These are phyloP conservation scores for Dysdera silvatica DNA, from an alignment of 1,140 invertebrate species.

Conservation along the genomic window DNA sequence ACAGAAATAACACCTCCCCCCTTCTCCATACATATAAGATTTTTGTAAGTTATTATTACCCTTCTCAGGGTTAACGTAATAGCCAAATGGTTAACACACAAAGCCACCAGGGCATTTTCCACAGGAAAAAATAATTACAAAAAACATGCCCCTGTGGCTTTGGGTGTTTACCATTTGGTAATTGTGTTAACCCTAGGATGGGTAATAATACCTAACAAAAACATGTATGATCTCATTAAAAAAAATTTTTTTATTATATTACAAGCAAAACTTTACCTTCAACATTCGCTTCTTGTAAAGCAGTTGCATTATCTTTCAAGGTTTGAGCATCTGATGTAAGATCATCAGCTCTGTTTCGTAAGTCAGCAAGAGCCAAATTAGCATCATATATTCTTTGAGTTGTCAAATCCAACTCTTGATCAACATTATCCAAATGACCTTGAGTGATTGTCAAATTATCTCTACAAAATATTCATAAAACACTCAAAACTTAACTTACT, in stretches of 20 bases:
- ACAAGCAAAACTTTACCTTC: slow-evolving; percentile 53
- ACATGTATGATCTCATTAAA: not conserved
- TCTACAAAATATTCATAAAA: too few species aligned
- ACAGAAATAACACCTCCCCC: too few species aligned
- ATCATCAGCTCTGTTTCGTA: slow-evolving; percentile 61
- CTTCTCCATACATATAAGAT: too few species aligned
- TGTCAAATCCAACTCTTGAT: slow-evolving; percentile 61
- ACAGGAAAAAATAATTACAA: too few species aligned
- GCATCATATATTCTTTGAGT: slow-evolving; percentile 68
- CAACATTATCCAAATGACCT: slow-evolving; percentile 53
- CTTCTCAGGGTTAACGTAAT: too few species aligned
- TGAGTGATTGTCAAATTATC: slow-evolving; percentile 48
- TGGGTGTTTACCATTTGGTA: too few species aligned
- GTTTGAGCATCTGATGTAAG: slow-evolving; percentile 64
- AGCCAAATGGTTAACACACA: too few species aligned
- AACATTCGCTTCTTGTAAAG: slow-evolving; percentile 86
- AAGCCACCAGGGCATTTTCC: too few species aligned
- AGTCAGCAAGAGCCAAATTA: slow-evolving; percentile 63
- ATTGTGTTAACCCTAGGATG: not conserved
- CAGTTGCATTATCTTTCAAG: slow-evolving; percentile 76
- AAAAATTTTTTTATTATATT: not conserved
- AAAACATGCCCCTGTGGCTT: too few species aligned
- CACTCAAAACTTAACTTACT: too few species aligned
- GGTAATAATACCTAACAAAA: not conserved
- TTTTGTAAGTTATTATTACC: too few species aligned